Conservation (phyloP, 2,888 invertebrate species). For the Nemapogon koenigi region DNA sequence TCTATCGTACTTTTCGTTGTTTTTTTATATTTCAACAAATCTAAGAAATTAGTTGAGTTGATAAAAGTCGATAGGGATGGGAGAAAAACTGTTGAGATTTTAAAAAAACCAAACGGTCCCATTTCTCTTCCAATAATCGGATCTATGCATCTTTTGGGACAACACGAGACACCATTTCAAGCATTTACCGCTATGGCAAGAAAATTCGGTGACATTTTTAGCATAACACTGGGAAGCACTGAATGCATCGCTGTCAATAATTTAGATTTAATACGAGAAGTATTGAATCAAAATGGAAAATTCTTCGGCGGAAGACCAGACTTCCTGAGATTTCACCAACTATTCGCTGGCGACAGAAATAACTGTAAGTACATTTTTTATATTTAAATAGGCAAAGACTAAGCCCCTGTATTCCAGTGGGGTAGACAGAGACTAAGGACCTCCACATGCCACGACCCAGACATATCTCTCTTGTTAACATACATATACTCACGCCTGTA, state of each 20-base stretch:
- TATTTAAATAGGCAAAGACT: no score
- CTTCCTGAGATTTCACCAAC: conserved; percentile 79
- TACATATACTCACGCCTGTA: no score
- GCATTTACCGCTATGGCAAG: conserved; percentile 74
- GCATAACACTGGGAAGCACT: conserved; percentile 70
- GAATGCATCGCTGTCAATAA: conserved; percentile 79
- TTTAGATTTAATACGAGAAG: conserved; percentile 74
- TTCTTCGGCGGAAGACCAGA: conserved; percentile 85
- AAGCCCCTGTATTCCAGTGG: no score
- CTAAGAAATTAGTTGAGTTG: conserved; percentile 26
- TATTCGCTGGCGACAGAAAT: conserved; percentile 85
- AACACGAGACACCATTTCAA: conserved; percentile 72
- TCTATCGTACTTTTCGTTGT: conserved; percentile 29
- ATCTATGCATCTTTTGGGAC: conserved; percentile 70
- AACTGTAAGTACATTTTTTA: conserved; percentile 74
- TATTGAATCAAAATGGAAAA: conserved; percentile 79
- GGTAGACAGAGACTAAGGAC: no score
- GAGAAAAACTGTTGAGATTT: conserved; percentile 22
- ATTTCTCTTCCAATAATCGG: conserved; percentile 71
- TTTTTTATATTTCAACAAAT: conserved; percentile 31
- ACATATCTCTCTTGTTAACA: no score
- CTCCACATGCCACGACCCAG: no score
- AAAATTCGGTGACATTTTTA: conserved; percentile 76
- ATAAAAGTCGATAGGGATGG: conserved; percentile 29
- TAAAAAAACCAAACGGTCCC: conserved; percentile 69